These are phyloP conservation scores for Rhopalosiphum maidis DNA, from an alignment of 1,140 invertebrate genomes.

Conservation along the genomic window DNA sequence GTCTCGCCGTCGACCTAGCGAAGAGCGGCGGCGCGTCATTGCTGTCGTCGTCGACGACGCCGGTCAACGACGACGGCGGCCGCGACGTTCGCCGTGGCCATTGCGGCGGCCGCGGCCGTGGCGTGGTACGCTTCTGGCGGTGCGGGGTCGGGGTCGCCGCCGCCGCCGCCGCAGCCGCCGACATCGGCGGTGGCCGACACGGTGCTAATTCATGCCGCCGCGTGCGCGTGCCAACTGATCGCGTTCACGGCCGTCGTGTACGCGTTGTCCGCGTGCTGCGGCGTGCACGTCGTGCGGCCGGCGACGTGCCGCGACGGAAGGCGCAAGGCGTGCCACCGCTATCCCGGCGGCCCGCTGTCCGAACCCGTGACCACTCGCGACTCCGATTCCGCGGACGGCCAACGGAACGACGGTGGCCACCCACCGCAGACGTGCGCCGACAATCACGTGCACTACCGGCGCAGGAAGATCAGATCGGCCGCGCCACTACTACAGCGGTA, in stretches of 20 bases:
- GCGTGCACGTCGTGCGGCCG: neutral
- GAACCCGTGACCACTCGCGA: neutral
- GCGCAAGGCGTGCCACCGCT: neutral
- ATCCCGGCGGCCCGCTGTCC: neutral
- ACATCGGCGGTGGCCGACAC: neutral
- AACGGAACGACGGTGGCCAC: neutral
- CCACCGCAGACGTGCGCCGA: neutral
- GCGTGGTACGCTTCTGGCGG: neutral
- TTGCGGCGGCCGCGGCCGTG: neutral
- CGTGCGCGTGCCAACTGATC: constrained; percentile 20
- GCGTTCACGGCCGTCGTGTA: constrained; percentile 32
- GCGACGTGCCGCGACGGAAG: neutral
- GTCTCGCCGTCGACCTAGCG: neutral
- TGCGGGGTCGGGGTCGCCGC: too few relatives aligned
- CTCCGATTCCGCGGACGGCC: neutral
- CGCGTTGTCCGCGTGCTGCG: constrained; percentile 1
- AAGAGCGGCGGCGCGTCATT: neutral
- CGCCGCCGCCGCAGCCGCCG: neutral
- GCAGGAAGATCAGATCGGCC: constrained; percentile 22
- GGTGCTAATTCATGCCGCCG: neutral
- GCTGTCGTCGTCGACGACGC: neutral
- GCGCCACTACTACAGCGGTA: constrained; percentile 30
- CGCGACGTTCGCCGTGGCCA: neutral
- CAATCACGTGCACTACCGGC: neutral
- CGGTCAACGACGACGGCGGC: neutral